Evolutionary conservation across 2,888 invertebrate genomes (phyloP).

Genomic region (Eristalinus aeneus): DNA sequence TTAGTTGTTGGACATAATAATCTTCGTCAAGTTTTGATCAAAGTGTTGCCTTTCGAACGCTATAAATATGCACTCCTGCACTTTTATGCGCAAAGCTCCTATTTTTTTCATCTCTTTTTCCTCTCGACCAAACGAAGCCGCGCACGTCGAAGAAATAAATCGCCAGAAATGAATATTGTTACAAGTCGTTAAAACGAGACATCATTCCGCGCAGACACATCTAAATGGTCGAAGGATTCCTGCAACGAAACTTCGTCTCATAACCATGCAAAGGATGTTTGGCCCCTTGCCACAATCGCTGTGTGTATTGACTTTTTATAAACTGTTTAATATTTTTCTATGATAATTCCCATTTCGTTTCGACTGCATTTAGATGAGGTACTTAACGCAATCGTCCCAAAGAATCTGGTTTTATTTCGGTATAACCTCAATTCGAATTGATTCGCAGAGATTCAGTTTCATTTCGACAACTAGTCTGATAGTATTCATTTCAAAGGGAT

Average conservation of each 20-base stretch:
- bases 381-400: conserved; percentile 64
- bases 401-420: conserved; percentile 27
- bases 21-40: too few relatives aligned
- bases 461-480: background rate
- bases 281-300: too few relatives aligned
- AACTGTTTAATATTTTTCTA: conserved; percentile 63
- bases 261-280: background rate
- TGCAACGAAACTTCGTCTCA: conserved; percentile 28
- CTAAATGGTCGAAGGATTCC: background rate
- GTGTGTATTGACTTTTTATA: conserved; percentile 49
- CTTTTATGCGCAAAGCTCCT: too few relatives aligned
- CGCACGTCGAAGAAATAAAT: background rate
- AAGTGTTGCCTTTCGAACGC: too few relatives aligned
- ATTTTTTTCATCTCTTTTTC: background rate
- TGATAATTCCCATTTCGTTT: conserved; percentile 65
- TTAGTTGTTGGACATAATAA: too few relatives aligned
- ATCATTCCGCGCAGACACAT: background rate
- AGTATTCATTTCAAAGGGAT: background rate
- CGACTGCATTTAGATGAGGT: conserved; percentile 65
- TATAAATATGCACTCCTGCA: too few relatives aligned
- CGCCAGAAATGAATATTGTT: background rate
- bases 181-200: background rate
- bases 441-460: conserved; percentile 3
- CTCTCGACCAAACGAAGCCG: background rate
- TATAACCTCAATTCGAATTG: conserved; percentile 11